These are phyloP conservation scores for Mermis nigrescens DNA, from an alignment of 2,888 invertebrate genomes.

Conservation along the genomic window DNA sequence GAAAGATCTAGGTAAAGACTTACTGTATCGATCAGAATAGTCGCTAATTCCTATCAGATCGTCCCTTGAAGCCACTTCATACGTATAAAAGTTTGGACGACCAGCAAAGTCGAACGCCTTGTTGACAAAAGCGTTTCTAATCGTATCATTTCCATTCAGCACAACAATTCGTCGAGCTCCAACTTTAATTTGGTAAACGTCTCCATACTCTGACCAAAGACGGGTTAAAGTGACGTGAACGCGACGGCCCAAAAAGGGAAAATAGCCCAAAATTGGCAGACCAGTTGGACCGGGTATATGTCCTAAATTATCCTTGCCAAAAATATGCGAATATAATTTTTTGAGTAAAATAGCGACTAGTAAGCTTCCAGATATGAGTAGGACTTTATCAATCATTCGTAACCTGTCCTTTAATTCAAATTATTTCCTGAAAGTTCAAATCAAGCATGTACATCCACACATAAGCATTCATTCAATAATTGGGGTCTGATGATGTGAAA, in stretches of 20 bases:
- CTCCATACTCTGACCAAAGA: constrained; percentile 56
- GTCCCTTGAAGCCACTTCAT: constrained; percentile 1
- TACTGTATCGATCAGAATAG: background rate
- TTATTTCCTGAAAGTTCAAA: no score
- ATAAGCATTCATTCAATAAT: no score
- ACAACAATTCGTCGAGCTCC: constrained; percentile 66
- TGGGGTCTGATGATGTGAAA: no score
- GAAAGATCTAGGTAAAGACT: no score
- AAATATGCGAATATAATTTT: no score
- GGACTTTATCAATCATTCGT: no score
- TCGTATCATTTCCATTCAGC: constrained; percentile 62
- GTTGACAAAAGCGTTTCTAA: constrained; percentile 61
- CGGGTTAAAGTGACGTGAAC: constrained; percentile 58
- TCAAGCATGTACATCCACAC: no score
- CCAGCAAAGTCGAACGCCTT: constrained; percentile 58
- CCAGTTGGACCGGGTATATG: constrained; percentile 63
- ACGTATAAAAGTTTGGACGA: constrained; percentile 45
- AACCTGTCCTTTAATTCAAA: no score
- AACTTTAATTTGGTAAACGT: constrained; percentile 57
- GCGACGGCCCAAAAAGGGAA: constrained; percentile 53
- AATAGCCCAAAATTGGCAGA: constrained; percentile 58
- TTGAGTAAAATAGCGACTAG: no score
- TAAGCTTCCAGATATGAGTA: no score
- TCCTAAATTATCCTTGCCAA: background rate
- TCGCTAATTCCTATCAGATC: background rate